Evolutionary conservation across 2,113 vertebrate genomes (phyloP).

Genomic region (Capra hircus): DNA sequence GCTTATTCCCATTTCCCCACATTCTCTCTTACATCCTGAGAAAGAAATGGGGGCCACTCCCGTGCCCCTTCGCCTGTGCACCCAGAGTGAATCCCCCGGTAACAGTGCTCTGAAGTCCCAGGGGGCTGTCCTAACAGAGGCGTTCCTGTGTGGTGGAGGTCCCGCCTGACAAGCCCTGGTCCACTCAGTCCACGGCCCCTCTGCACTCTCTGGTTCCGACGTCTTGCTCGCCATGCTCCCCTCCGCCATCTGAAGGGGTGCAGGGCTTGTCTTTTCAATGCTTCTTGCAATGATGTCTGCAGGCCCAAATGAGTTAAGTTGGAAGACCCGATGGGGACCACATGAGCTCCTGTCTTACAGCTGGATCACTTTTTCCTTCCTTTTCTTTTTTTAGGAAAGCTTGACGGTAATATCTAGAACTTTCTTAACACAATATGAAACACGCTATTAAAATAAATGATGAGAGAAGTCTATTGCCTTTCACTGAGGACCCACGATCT

Average conservation of each 20-base stretch:
- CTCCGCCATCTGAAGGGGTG: accelerated
- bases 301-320: not conserved
- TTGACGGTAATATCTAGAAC: not conserved
- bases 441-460: accelerated
- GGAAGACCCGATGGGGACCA: not conserved
- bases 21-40: not conserved
- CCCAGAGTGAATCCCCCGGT: accelerated
- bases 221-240: not conserved
- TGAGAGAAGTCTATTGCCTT: not conserved
- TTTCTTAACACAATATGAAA: not conserved
- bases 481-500: accelerated
- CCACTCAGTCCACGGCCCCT: not conserved
- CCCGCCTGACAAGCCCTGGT: accelerated
- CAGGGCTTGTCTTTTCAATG: accelerated
- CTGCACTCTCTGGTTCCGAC: accelerated
- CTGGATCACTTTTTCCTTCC: not conserved
- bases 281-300: not conserved
- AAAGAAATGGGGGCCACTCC: not conserved
- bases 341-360: no score
- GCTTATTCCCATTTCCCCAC: no score
- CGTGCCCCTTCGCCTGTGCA: accelerated
- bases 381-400: not conserved
- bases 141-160: accelerated
- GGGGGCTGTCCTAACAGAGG: not conserved
- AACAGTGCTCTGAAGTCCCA: not conserved